phyloP scores from a whole-genome alignment of 1,140 invertebrate species.

The Formica selysi region DNA sequence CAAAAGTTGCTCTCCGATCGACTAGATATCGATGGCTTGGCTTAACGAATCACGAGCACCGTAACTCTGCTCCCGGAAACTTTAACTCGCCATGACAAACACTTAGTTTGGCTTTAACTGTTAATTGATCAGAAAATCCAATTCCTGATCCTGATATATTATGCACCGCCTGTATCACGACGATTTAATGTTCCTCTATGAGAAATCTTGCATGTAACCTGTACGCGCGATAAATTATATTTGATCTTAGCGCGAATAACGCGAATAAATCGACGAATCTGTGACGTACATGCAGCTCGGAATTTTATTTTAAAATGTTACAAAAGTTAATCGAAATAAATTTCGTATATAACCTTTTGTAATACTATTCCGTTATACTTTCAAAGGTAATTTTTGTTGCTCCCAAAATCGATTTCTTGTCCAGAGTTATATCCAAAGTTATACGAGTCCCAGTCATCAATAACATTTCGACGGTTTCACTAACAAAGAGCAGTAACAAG shows the following conservation, averaged over 20 bases:
- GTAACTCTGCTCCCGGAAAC: constrained; percentile 74
- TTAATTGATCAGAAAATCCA: constrained; percentile 83
- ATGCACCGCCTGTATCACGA: constrained; percentile 67
- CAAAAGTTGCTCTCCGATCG: not conserved
- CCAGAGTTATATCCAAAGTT: constrained; percentile 24
- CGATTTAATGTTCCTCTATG: constrained; percentile 74
- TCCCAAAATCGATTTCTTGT: constrained; percentile 54
- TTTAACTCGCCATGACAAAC: constrained; percentile 80
- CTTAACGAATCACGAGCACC: constrained; percentile 78
- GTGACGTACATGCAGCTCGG: not conserved
- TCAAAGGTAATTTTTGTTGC: not conserved
- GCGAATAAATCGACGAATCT: constrained; percentile 40
- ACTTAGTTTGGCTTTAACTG: constrained; percentile 83
- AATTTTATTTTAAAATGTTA: not conserved
- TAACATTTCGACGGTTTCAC: constrained; percentile 59
- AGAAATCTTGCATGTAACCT: constrained; percentile 60
- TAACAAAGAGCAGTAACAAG: constrained; percentile 62
- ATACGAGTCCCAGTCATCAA: constrained; percentile 45
- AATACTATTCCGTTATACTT: not conserved
- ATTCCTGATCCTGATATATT: constrained; percentile 80
- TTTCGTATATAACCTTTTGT: not conserved
- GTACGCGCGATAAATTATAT: constrained; percentile 51
- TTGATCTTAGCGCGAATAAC: constrained; percentile 30
- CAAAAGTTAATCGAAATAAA: constrained; percentile 34
- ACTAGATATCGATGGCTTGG: constrained; percentile 75